Percentiles rank a stretch among this genome's conserved stretches.
These are phyloP conservation scores for Drosophila recens DNA, from an alignment of 2,888 invertebrate genomes.

Conservation along the genomic window DNA sequence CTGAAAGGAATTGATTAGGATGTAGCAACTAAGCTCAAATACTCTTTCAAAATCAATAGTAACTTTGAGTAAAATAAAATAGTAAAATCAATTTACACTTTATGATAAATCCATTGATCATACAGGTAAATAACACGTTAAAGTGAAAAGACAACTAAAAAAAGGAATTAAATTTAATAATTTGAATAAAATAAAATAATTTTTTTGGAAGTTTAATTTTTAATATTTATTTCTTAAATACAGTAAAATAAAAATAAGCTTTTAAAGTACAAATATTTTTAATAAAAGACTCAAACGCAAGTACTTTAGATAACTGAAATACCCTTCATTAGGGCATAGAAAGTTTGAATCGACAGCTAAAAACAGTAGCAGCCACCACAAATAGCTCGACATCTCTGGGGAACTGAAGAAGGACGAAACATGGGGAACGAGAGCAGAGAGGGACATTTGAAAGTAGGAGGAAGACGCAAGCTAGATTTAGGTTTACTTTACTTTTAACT, in stretches of 20 bases:
- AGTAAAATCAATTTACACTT: no score
- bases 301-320: neutral
- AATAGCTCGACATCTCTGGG: slow-evolving; percentile 43
- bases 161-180: no score
- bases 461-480: slow-evolving; percentile 13
- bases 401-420: slow-evolving; percentile 2
- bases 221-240: no score
- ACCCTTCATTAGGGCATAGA: neutral
- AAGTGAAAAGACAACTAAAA: no score
- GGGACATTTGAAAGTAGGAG: neutral
- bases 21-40: slow-evolving; percentile 1
- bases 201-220: no score
- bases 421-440: neutral
- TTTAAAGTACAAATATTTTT: neutral
- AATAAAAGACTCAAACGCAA: neutral
- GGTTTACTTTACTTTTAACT: slow-evolving; percentile 40
- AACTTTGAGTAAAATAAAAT: neutral
- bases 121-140: no score
- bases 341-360: slow-evolving; percentile 17
- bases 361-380: slow-evolving; percentile 28
- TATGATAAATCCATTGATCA: no score
- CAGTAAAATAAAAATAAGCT: neutral
- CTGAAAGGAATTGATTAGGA: slow-evolving; percentile 8
- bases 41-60: slow-evolving; percentile 12
- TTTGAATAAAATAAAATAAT: no score